Evolutionary conservation across 2,113 vertebrate genomes (phyloP), one percentile per base, ranked within the genome.

Genomic region (Choloepus hoffmanni): DNA sequence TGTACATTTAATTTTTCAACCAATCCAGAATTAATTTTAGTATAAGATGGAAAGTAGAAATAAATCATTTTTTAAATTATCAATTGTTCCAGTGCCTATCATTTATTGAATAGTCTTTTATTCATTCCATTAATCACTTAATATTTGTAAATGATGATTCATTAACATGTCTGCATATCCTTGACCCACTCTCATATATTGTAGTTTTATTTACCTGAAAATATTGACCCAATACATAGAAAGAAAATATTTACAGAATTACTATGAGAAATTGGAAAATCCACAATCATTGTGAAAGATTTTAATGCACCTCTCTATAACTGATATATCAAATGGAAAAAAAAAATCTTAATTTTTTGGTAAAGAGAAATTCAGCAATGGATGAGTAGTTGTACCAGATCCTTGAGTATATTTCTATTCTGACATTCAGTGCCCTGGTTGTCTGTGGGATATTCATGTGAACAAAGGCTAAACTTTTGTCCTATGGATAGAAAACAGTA

Each of bases 321-420:
- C 0, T 76, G 62, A 70, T 76, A 76, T 76, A 36, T 60, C 26
- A 79, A 89, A 24, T 70, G 11, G 73, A 36, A 36, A 50, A 50
- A 50, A 70, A 36, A 70, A 70, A 36, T 70, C n/a, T 18, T 36
- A 70, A 15, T 14, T n/a, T 65, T 84, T 70, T 60, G 18, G 1
- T 40, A 85, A 76, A 45, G 15, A 84, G 65, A 82, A 73, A 74
- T 33, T 89, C 23, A 81, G 50, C 48, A 76, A 65, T 14, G 81
- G 43, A 86, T 72, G 36, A 65, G 12, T 76, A 83, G 40, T 78
- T 89, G 1, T 53, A 65, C 2, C 45, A 87, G 45, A 30, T 93
- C 67, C 78, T 73, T 90, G n/a, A 89, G 19, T 73, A 60, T 91
- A 40, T 48, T 68, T 50, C 43, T 81, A 16, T 92, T 92, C 36